phyloP scores from a whole-genome alignment of 2,797 vertebrate genomes.

The Pagetopsis macropterus region DNA sequence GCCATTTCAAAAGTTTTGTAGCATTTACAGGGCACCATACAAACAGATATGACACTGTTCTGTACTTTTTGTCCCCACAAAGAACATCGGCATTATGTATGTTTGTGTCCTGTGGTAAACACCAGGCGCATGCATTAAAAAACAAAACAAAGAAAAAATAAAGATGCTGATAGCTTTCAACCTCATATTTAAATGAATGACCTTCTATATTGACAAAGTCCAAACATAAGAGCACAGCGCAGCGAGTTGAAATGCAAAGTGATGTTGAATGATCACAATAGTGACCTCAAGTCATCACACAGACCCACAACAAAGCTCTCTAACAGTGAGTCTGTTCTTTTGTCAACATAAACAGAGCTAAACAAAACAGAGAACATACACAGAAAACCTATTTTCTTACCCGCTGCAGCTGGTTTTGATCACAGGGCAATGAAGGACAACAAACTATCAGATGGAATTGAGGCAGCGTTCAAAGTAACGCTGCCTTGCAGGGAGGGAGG shows the following conservation, averaged over 20 bases:
- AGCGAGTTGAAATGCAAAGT: constrained; percentile 60
- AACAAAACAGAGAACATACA: constrained; percentile 72
- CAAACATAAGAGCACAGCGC: constrained; percentile 42
- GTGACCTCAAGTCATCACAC: constrained; percentile 56
- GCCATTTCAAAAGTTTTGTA: constrained; percentile 18
- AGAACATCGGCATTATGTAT: constrained; percentile 15
- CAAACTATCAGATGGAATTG: constrained; percentile 62
- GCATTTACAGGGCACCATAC: constrained; percentile 18
- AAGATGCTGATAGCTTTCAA: constrained; percentile 50
- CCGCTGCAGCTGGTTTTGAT: constrained; percentile 66
- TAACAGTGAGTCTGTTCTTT: constrained; percentile 60
- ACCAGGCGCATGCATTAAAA: background rate
- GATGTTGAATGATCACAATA: constrained; percentile 53
- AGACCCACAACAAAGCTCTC: constrained; percentile 70
- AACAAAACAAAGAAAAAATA: constrained; percentile 18
- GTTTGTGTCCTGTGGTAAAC: constrained; percentile 31
- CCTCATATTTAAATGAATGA: constrained; percentile 45
- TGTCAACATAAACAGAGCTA: constrained; percentile 72
- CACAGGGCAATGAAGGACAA: constrained; percentile 57
- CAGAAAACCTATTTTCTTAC: constrained; percentile 67
- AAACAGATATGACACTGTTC: constrained; percentile 11
- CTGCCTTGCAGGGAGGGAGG: constrained; percentile 49
- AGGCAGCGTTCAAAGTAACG: constrained; percentile 40
- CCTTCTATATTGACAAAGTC: constrained; percentile 43
- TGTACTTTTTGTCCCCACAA: constrained; percentile 36